Evolutionary conservation across 2,797 vertebrate species (phyloP).

Genomic region (Eospalax fontanierii): DNA sequence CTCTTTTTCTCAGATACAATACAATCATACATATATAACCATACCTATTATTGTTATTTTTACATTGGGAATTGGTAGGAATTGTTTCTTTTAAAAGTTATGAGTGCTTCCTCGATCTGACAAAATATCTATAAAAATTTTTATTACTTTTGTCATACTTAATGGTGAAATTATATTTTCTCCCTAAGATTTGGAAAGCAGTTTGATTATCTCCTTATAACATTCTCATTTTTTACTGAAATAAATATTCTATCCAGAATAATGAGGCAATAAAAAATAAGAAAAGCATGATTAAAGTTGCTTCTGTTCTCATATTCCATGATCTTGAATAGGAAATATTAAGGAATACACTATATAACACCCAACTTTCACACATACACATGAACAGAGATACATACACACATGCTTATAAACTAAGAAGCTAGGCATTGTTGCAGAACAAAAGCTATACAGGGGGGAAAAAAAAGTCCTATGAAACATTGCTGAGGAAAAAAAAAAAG

Average conservation of each 20-base stretch:
- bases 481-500: background rate
- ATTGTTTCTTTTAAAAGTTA: background rate
- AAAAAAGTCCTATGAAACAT: background rate
- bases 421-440: background rate
- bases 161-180: background rate
- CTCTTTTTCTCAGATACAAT: background rate
- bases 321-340: background rate
- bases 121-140: background rate
- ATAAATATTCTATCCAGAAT: background rate
- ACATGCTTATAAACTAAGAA: background rate
- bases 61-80: background rate
- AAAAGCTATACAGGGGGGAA: background rate
- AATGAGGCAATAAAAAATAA: background rate
- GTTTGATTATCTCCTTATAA: background rate
- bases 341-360: background rate
- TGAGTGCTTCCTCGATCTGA: background rate
- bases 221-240: background rate
- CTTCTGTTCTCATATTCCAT: background rate
- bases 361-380: fast-evolving
- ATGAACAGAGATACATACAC: background rate
- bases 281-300: background rate
- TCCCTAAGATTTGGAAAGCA: background rate
- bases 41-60: background rate
- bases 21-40: background rate
- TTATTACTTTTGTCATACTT: background rate